A percentile compares a stretch with the other conserved stretches of the same genome.
These are phyloP conservation scores for Apamea crenata DNA, from an alignment of 2,888 invertebrate species.

Conservation along the genomic window DNA sequence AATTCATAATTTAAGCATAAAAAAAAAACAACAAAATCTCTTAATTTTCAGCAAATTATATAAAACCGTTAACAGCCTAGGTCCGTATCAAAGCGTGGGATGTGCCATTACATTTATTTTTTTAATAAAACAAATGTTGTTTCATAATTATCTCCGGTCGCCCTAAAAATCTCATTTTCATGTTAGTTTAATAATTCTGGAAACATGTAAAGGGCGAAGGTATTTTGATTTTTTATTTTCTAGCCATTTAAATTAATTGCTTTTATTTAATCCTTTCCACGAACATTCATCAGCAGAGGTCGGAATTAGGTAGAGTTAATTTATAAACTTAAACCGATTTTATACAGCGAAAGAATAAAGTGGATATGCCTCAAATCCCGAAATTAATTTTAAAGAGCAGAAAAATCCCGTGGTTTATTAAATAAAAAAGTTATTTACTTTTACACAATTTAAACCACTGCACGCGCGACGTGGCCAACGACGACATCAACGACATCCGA, in stretches of 20 bases:
- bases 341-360: no score
- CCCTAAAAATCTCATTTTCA: conserved; percentile 23
- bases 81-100: conserved; percentile 14
- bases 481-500: no score
- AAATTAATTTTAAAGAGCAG: no score
- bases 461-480: no score
- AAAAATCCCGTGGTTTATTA: no score
- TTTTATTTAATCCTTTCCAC: background rate
- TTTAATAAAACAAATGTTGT: conserved; percentile 27
- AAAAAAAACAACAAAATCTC: background rate
- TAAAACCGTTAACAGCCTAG: conserved; percentile 11
- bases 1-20: background rate
- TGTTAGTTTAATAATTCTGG: conserved; percentile 12
- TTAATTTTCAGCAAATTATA: conserved; percentile 17
- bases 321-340: no score
- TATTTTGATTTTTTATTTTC: conserved; percentile 1
- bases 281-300: background rate
- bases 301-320: no score
- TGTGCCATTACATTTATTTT: conserved; percentile 12
- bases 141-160: conserved; percentile 35
- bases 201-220: background rate
- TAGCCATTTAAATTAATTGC: background rate
- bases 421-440: no score
- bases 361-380: no score
- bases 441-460: no score